Evolutionary conservation across 2,113 vertebrate genomes (phyloP), one percentile per base, ranked within the genome.

Genomic region (Cricetomys ansorgei): DNA sequence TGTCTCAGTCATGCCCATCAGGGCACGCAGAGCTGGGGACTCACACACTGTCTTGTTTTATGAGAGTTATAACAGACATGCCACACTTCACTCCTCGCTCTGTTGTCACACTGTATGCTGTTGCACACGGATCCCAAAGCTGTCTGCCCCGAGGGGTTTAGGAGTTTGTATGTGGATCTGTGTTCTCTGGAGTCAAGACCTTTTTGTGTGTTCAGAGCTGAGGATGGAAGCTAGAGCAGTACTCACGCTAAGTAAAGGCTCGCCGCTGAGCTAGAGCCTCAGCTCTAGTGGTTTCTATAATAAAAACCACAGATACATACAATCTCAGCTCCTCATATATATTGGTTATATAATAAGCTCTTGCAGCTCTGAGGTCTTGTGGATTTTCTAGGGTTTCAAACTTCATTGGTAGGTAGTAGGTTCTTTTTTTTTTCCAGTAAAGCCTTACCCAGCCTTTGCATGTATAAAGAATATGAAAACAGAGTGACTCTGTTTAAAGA

Each of bases 381-480:
- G n/a, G 10, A 62, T 89, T 89, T n/a, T 86, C 31, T 89, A 77
- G 62, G 5, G 25, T 87, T 92, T 87, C 67, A 75, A 37, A 50
- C 48, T 50, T 86, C 29, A 34, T 34, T 23, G 29, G 57, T 45
- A 45, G n/a, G 17, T 34, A 67, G 37, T 37, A 27, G 64, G 64
- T 95, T 89, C 34, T n/a, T n/a, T n/a, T n/a, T n/a, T n/a, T n/a
- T 96, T 76, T 34, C 93, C n/a, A 91, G 13, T 76, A 92, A 76
- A 86, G 45, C 21, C 12, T 93, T 86, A 37, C 7, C 55, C 64
- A 85, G 45, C 27, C 10, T 86, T 25, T 67, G 37, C 76, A n/a
- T 77, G 50, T 43, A 15, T 67, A 67, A 86, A 87, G 76, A 72
- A 31, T 67, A 21, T 55, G 70, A 88, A 88, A 96, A 62, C 19